These are phyloP conservation scores for Agrilus biguttatus DNA, from an alignment of 2,888 invertebrate species.

Conservation along the genomic window DNA sequence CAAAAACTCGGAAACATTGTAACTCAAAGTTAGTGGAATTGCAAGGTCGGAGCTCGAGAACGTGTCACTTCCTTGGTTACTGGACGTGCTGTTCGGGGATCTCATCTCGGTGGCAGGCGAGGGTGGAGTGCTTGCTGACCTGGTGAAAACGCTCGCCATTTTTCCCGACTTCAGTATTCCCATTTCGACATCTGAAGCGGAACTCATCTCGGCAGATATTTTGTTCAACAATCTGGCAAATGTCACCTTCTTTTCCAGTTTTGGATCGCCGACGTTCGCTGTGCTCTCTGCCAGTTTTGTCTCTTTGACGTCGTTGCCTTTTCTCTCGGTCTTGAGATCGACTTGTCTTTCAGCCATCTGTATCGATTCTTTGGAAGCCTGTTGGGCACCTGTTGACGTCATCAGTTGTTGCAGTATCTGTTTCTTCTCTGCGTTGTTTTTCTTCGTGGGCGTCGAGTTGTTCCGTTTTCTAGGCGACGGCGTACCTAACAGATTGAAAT, in stretches of 20 bases:
- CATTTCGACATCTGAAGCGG: constrained; percentile 53
- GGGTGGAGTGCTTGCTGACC: constrained; percentile 42
- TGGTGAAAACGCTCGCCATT: constrained; percentile 28
- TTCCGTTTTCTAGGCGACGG: constrained; percentile 66
- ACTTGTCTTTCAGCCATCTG: constrained; percentile 36
- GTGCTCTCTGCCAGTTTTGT: constrained; percentile 40
- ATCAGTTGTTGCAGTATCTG: constrained; percentile 67
- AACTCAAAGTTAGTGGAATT: constrained; percentile 44
- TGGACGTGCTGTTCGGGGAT: constrained; percentile 53
- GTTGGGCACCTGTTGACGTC: constrained; percentile 49
- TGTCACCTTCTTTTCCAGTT: constrained; percentile 64
- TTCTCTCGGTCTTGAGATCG: constrained; percentile 9
- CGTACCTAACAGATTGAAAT: constrained; percentile 40
- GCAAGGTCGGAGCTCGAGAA: constrained; percentile 59
- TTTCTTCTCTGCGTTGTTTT: constrained; percentile 59
- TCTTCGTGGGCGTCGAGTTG: constrained; percentile 65
- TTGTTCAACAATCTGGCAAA: constrained; percentile 60
- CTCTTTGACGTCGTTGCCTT: constrained; percentile 38
- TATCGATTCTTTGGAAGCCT: constrained; percentile 50
- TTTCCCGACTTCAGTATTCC: constrained; percentile 29
- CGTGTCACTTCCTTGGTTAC: constrained; percentile 64
- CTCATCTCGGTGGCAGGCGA: constrained; percentile 50
- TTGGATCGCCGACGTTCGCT: constrained; percentile 48
- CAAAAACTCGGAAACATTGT: constrained; percentile 33
- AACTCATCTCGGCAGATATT: constrained; percentile 65